These are phyloP conservation scores for Sphaerodactylus townsendi DNA, from an alignment of 2,113 vertebrate species.

Conservation along the genomic window DNA sequence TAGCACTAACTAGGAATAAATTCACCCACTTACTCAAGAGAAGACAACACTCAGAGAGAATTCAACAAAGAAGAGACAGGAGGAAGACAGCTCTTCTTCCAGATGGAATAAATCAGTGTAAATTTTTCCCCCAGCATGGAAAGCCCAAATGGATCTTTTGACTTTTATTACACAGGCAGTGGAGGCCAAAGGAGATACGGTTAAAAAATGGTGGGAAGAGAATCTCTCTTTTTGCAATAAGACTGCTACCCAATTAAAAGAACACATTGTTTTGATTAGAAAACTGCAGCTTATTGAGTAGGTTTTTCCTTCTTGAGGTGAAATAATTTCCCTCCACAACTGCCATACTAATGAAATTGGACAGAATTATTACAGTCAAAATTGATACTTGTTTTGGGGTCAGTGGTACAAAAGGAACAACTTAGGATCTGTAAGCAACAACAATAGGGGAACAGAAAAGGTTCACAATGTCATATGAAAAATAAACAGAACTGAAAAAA, in stretches of 20 bases:
- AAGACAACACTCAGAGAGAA: conserved; percentile 19
- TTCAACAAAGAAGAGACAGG: background rate
- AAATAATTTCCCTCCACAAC: too few relatives aligned
- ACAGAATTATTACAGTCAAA: too few relatives aligned
- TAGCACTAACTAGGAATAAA: conserved; percentile 45
- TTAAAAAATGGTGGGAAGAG: background rate
- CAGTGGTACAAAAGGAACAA: too few relatives aligned
- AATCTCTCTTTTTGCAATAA: too few relatives aligned
- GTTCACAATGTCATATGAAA: background rate
- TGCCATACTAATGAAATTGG: too few relatives aligned
- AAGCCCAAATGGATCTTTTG: conserved; percentile 20
- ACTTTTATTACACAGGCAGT: background rate
- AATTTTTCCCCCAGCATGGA: conserved; percentile 26
- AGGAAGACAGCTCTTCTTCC: conserved; percentile 47
- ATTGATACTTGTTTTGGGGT: too few relatives aligned
- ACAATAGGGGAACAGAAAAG: too few relatives aligned
- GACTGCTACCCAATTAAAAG: too few relatives aligned
- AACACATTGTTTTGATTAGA: too few relatives aligned
- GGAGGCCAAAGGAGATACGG: background rate
- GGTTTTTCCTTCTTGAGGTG: too few relatives aligned
- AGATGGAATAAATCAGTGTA: conserved; percentile 58
- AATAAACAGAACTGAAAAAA: background rate
- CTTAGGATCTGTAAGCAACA: too few relatives aligned
- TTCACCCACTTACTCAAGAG: conserved; percentile 47
- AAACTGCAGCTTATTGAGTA: too few relatives aligned